Evolutionary conservation across 2,797 vertebrate species (phyloP), one percentile per base, ranked within the genome.

Genomic region (Eulemur rubriventer): DNA sequence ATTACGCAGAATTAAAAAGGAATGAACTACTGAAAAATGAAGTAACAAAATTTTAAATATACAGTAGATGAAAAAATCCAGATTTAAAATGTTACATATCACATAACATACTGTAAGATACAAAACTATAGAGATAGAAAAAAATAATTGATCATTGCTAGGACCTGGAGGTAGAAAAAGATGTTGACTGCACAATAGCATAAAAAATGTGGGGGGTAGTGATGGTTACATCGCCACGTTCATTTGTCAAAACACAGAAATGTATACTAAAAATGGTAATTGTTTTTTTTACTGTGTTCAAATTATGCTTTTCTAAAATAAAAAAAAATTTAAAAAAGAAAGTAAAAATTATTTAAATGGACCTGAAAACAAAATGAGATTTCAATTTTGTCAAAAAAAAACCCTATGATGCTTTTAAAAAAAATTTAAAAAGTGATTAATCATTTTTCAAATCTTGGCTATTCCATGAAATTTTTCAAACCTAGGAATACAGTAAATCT

Each of bases 401-500:
- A 1, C 16, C 43, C 43, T 50, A 50, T 50, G 48, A 50, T 50
- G 48, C 14, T 17, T 50, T 50, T 59, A 57, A 76, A 89, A 85
- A 85, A 55, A 46, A 26, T 43, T 24, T n/a, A 57, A 73, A 72
- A 41, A 73, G 12, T 14, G 6, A 75, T 61, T 38, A 83, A 35
- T 67, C 14, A 48, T 61, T 69, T 87, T 91, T 73, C 28, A 72
- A 78, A 16, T n/a, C n/a, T 63, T 70, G 35, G 52, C 2, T 33
- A 72, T 81, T 38, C 48, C 18, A 55, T 24, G 5, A 94, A n/a
- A 35, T 76, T 91, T 20, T 89, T 93, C 12, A 91, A 35, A 50
- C n/a, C 9, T 12, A 86, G 3, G 16, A 57, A 78, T 63, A 84
- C 0, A 78, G 30, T 28, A 70, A 79, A 50, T 81, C 24, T 50